A percentile compares a stretch with the other conserved stretches of the same genome.
These are phyloP conservation scores for Nomada hirtipes DNA, from an alignment of 2,888 invertebrate genomes.

Conservation along the genomic window DNA sequence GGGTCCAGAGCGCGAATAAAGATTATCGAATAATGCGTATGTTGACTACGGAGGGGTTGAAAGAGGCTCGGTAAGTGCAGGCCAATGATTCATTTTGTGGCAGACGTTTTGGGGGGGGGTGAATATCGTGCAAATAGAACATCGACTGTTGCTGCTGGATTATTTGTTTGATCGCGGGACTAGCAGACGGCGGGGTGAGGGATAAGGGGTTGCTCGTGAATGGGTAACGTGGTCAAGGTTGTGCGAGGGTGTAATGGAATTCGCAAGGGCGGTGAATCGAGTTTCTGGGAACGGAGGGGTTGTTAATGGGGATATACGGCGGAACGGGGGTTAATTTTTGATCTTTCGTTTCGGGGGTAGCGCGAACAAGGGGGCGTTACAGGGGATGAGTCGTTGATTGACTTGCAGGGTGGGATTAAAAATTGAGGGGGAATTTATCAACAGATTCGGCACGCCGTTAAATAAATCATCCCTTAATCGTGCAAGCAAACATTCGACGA, in stretches of 20 bases:
- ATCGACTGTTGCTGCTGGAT: too few relatives aligned
- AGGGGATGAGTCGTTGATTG: background rate
- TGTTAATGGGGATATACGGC: slow-evolving; percentile 4
- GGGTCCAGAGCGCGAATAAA: too few relatives aligned
- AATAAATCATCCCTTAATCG: background rate
- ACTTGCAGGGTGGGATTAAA: background rate
- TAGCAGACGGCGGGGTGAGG: background rate
- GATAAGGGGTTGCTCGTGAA: background rate
- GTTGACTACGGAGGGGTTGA: too few relatives aligned
- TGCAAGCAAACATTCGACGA: too few relatives aligned
- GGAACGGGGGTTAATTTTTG: slow-evolving; percentile 1
- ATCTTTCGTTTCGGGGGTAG: background rate
- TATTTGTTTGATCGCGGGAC: background rate
- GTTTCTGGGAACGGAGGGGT: background rate
- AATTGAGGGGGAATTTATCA: background rate
- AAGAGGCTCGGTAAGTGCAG: too few relatives aligned
- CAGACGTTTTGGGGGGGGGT: too few relatives aligned
- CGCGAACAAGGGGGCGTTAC: background rate
- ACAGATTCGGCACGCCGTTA: background rate
- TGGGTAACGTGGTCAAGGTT: slow-evolving; percentile 13
- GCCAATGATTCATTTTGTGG: too few relatives aligned
- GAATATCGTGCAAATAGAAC: too few relatives aligned
- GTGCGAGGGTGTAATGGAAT: slow-evolving; percentile 8
- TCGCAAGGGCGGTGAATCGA: background rate
- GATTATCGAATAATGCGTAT: too few relatives aligned